Base-by-base conservation (phyloP, 2,797 vertebrate species). In the Schizothorax lantsangensis region DNA sequence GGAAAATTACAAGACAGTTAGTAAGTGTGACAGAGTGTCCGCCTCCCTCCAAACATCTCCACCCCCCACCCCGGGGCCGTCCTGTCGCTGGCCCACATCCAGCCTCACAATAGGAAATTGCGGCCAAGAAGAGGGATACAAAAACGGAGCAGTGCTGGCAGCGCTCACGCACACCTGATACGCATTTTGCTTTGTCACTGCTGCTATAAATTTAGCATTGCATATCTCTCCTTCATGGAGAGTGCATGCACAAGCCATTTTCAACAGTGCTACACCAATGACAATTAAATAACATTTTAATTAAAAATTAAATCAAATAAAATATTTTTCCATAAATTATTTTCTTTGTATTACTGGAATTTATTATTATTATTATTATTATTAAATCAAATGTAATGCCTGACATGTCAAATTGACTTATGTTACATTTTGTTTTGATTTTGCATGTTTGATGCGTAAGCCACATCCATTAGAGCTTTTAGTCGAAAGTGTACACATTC, bases 1-100 rank as follows among this genome's bases (percentile, higher is more conserved):
- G 52, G 17, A 17, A 62, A 83, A 83, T 83, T 62, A 83, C 71
- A 83, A 73, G 81, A 73, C 52, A 73, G 49, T 83, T 73, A 83
- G 69, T 26, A 73, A 14, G 40, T 74, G 71, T 62, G 71, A 74
- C 40, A 74, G 71, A 73, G 21, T 59, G 69, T 14, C 40, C 23
- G 17, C 52, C 81, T 74, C 69, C 17, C 38, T 45, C 81, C 68
- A 83, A 73, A 62, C 69, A 83, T 10, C 26, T 0, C 36, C 36
- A 36, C 40, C 40, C 19, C 0, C 52, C 30, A 14, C 52, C 38
- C 69, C 14, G 2, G 68, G 49, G 23, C 68, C n/a, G 9, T 83
- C n/a, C 52, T 74, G 11, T 38, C 15, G 2, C 69, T 83, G 81
- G 81, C 54, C 69, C 38, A 15, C n/a, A 6, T 83, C 81, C 81